Evolutionary conservation across 2,113 vertebrate species (phyloP).

Genomic region (Scomber scombrus): DNA sequence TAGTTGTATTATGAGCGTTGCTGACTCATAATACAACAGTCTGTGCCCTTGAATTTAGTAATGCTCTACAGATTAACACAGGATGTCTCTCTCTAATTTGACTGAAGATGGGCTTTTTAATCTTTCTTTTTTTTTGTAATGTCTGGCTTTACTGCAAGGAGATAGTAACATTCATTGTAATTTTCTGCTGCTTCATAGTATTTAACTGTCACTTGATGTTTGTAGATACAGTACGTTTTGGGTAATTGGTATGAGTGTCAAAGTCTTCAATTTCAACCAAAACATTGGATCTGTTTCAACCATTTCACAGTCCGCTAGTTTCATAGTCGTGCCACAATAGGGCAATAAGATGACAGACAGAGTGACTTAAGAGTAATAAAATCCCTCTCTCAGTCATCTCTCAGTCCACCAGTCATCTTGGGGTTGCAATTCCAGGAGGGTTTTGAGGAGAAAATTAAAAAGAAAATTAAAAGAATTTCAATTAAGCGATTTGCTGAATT

Average conservation of each 20-base stretch:
- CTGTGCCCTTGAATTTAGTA: constrained; percentile 28
- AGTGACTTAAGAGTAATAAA: constrained; percentile 58
- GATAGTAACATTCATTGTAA: neutral
- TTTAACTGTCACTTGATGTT: neutral
- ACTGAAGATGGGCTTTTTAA: constrained; percentile 12
- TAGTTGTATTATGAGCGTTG: constrained; percentile 27
- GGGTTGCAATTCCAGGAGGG: constrained; percentile 68
- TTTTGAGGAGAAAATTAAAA: constrained; percentile 81
- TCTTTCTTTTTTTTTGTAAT: constrained; percentile 17
- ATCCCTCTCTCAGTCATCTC: constrained; percentile 47
- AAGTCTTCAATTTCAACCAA: constrained; percentile 22
- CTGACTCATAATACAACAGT: no score
- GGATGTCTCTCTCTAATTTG: constrained; percentile 18
- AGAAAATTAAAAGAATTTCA: constrained; percentile 84
- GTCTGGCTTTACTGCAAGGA: constrained; percentile 12
- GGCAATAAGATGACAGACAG: constrained; percentile 29
- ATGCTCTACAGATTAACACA: constrained; percentile 7
- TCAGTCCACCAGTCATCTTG: constrained; percentile 65
- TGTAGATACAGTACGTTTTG: neutral
- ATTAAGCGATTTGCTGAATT: constrained; percentile 82
- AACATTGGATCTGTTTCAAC: constrained; percentile 32
- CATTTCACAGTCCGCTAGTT: constrained; percentile 7
- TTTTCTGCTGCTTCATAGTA: neutral
- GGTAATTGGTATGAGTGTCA: constrained; percentile 1
- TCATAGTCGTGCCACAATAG: constrained; percentile 33